These are phyloP conservation scores for Sylvicola fuscatus DNA, from an alignment of 2,888 invertebrate genomes.

Conservation along the genomic window DNA sequence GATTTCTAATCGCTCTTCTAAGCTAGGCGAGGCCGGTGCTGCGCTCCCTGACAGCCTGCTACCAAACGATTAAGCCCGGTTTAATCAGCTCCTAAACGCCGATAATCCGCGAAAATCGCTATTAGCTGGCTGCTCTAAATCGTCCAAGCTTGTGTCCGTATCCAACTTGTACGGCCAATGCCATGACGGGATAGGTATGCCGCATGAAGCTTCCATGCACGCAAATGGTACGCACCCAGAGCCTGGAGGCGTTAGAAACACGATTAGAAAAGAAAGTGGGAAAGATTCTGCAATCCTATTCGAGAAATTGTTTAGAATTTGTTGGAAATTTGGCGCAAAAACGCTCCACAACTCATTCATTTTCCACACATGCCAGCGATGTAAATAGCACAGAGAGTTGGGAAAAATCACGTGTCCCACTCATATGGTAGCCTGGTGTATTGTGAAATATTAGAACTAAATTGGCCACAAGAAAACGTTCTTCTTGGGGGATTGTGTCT, in stretches of 20 bases:
- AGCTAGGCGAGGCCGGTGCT: neutral
- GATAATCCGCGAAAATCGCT: conserved; percentile 8
- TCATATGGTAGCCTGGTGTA: conserved; percentile 16
- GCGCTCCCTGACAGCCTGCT: conserved; percentile 19
- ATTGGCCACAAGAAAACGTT: conserved; percentile 10
- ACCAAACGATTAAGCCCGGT: conserved; percentile 27
- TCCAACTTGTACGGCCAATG: no score
- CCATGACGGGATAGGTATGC: no score
- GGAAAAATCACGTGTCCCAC: neutral
- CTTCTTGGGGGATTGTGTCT: no score
- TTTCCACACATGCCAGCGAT: no score
- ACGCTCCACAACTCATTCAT: no score
- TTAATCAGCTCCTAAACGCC: conserved; percentile 23
- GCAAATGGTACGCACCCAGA: no score
- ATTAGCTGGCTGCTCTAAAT: no score
- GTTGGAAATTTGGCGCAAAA: conserved; percentile 9
- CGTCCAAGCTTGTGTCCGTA: no score
- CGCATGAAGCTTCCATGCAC: no score
- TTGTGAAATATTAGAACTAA: conserved; percentile 23
- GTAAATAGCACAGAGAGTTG: no score
- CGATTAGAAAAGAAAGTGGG: no score
- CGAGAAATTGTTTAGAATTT: conserved; percentile 22
- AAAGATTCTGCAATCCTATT: conserved; percentile 20
- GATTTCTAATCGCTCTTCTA: neutral
- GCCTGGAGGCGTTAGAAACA: no score